Evolutionary conservation across 2,113 vertebrate genomes (phyloP).

Genomic region (Pterophyllum scalare): DNA sequence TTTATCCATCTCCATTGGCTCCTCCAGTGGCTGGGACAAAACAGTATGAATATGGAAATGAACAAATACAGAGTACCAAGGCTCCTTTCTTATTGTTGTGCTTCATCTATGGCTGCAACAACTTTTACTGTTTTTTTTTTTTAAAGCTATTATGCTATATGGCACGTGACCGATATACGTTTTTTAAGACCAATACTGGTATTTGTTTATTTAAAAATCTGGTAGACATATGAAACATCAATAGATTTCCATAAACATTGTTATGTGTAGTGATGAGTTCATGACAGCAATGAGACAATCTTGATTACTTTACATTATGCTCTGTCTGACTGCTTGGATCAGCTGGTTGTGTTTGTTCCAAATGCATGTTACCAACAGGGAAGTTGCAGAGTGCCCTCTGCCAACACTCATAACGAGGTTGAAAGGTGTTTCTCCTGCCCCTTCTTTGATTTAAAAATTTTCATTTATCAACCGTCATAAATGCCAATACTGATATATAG

Average conservation of each 20-base stretch:
- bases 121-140: background rate
- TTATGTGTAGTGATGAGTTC: background rate
- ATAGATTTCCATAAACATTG: background rate
- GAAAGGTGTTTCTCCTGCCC: background rate
- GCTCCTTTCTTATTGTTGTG: background rate
- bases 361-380: background rate
- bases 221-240: background rate
- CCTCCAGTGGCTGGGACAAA: background rate
- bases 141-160: background rate
- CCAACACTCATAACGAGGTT: background rate
- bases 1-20: background rate
- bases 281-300: background rate
- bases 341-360: background rate
- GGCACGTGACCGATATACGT: rapidly evolving
- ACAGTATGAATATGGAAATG: background rate
- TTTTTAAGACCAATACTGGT: background rate
- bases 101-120: background rate
- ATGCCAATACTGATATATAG: background rate
- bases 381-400: background rate
- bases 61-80: background rate
- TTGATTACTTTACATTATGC: rapidly evolving
- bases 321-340: background rate
- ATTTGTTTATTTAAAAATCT: background rate
- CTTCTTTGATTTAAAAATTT: background rate
- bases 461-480: background rate